These are phyloP conservation scores for Drosophila ercepeae DNA, from an alignment of 1,140 invertebrate species.

Conservation along the genomic window DNA sequence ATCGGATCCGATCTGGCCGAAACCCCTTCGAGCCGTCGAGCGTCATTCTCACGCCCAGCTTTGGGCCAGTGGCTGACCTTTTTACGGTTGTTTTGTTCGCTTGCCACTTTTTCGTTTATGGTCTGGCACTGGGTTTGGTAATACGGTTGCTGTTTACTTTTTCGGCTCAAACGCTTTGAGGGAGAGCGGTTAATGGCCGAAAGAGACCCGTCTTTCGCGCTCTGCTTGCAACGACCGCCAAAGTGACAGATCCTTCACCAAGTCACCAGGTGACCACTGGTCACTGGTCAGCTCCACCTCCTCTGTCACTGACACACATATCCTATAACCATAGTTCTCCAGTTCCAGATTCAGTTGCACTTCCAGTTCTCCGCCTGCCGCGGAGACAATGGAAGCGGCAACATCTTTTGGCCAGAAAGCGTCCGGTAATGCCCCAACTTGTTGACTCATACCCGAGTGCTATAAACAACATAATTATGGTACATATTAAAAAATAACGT, in stretches of 20 bases:
- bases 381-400: slow-evolving; percentile 26
- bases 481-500: slow-evolving; percentile 44
- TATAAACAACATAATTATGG: slow-evolving; percentile 67
- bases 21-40: slow-evolving; percentile 9
- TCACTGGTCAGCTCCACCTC: too few relatives aligned
- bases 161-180: slow-evolving; percentile 28
- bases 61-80: slow-evolving; percentile 56
- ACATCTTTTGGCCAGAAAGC: slow-evolving; percentile 41
- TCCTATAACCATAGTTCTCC: slow-evolving; percentile 59
- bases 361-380: slow-evolving; percentile 48
- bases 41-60: slow-evolving; percentile 64
- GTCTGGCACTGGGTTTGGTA: slow-evolving; percentile 52
- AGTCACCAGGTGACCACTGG: slow-evolving; percentile 8
- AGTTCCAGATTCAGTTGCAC: slow-evolving; percentile 20
- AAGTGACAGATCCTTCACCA: slow-evolving; percentile 54
- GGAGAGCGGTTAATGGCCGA: neutral
- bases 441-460: slow-evolving; percentile 69
- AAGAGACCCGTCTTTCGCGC: slow-evolving; percentile 22
- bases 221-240: slow-evolving; percentile 65
- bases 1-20: neutral
- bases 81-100: slow-evolving; percentile 55
- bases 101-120: slow-evolving; percentile 29
- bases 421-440: slow-evolving; percentile 46
- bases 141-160: slow-evolving; percentile 41
- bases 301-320: slow-evolving; percentile 75